A percentile compares a stretch with the other conserved stretches of the same genome.
These are phyloP conservation scores for Trogon surrucura DNA, from an alignment of 2,113 vertebrate genomes.

Conservation along the genomic window DNA sequence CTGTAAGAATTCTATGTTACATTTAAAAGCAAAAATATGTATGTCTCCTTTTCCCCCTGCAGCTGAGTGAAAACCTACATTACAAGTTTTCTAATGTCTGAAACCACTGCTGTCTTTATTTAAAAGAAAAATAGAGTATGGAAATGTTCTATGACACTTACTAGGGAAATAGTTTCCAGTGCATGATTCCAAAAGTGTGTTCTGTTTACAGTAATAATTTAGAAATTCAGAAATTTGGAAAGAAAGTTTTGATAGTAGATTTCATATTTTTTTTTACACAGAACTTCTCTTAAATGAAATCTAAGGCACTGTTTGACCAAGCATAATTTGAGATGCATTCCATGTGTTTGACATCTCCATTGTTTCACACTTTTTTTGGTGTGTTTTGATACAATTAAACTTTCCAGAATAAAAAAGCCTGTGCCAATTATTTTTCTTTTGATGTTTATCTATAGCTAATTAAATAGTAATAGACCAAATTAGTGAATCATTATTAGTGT, in stretches of 20 bases:
- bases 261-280: background rate
- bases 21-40: background rate
- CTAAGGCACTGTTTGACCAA: background rate
- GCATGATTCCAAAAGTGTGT: background rate
- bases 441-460: background rate
- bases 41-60: background rate
- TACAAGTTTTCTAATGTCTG: background rate
- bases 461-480: background rate
- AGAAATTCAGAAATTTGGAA: background rate
- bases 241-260: background rate
- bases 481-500: background rate
- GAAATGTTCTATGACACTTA: background rate
- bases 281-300: background rate
- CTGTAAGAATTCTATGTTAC: conserved; percentile 83
- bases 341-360: background rate
- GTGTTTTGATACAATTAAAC: background rate
- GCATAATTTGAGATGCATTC: accelerated
- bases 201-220: background rate
- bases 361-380: background rate
- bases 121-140: background rate
- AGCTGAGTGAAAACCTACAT: too few relatives aligned
- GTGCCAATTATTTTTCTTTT: background rate
- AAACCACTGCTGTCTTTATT: background rate
- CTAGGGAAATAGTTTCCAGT: background rate
- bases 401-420: background rate